Base-by-base conservation (phyloP, 30 jellyfish, hydroid and myxozoan species). In the Aurelia sp. region DNA sequence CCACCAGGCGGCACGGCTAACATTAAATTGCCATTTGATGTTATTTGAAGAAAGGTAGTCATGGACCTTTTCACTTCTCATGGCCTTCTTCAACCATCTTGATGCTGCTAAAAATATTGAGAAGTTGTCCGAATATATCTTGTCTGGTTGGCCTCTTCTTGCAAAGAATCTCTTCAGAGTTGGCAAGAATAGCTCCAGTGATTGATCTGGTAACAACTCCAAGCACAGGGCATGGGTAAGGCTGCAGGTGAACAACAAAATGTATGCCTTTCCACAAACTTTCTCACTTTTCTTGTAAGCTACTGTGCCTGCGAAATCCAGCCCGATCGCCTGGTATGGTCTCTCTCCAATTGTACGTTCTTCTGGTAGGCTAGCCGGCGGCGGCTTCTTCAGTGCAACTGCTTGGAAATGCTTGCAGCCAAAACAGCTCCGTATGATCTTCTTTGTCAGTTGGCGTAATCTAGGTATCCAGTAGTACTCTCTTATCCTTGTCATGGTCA, bases 1-100 rank as follows among this genome's bases (percentile, higher is more conserved):
- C 97, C 97, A 89, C 95, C 97, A 89, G 21, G 95, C 87, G 18
- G 95, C 97, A 31, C 95, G 35, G 78, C 95, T 82, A 3, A 89
- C 83, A 63, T 89, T 89, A 91, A 89, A 89, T 75, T 82, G 90
- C 91, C 95, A 82, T n/a, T 16, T 62, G 66, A 74, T 76, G 31
- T 69, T 70, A 22, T 82, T 40, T 18, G 48, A 13, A 40, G 89
- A 66, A 60, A 82, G 88, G 59, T n/a, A 90, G 66, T 83, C 88
- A 35, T 90, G 91, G 12, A 90, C 67, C 40, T 10, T 19, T 68
- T 82, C 97, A 52, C 17, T 44, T 23, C 61, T 82, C 88, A 22
- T 20, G 27, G 51, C 71, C 23, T 75, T 50, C 73, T 90, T 61
- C n/a, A 89, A 63, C 94, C 90, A 80, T 79, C 48, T 89, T 62